Evolutionary conservation across 92 coral and sea anemone species (phyloP).

Genomic region (Porites rus): DNA sequence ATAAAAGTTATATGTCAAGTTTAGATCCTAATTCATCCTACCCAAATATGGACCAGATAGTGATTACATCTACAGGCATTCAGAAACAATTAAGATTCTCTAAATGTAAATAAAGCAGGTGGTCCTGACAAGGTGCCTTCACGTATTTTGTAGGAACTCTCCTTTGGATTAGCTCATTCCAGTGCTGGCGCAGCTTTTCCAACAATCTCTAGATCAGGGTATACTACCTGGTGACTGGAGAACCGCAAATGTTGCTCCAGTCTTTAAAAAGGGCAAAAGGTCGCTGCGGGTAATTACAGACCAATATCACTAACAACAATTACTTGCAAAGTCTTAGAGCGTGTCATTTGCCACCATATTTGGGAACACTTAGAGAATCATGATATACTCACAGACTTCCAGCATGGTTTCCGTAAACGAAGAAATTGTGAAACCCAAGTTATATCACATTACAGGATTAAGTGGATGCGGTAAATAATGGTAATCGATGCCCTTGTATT

Average conservation of each 20-base stretch:
- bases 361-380: conserved; percentile 52
- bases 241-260: conserved; percentile 46
- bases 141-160: conserved; percentile 37
- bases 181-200: conserved; percentile 31
- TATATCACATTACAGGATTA: conserved; percentile 39
- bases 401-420: conserved; percentile 49
- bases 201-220: conserved; percentile 48
- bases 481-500: conserved; percentile 27
- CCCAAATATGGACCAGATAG: conserved; percentile 25
- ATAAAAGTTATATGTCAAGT: background rate
- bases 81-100: conserved; percentile 43
- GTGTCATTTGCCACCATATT: conserved; percentile 39
- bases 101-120: conserved; percentile 50
- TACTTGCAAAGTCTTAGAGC: conserved; percentile 41
- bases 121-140: conserved; percentile 33
- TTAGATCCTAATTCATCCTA: background rate
- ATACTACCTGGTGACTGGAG: background rate
- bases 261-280: conserved; percentile 36
- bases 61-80: conserved; percentile 44
- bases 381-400: conserved; percentile 47
- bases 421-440: conserved; percentile 49
- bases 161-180: background rate
- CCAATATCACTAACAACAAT: conserved; percentile 37
- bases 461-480: conserved; percentile 31
- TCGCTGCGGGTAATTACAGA: conserved; percentile 19